Evolutionary conservation across 1,140 invertebrate species (phyloP), one percentile per base, ranked within the genome.

Genomic region (Condylostylus longicornis): DNA sequence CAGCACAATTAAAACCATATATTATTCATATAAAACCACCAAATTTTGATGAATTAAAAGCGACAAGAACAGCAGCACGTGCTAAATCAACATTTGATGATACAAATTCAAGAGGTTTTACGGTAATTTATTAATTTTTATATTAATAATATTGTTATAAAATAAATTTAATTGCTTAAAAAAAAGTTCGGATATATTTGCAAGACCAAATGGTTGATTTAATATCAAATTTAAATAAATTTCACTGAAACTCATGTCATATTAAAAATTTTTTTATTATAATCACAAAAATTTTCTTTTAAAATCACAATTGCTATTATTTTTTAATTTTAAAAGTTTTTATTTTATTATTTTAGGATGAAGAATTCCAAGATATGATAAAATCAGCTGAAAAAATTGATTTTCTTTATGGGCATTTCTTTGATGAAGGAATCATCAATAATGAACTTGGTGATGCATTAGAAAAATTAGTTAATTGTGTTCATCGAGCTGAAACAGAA

Each of bases 1-100:
- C 79, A 13, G 75, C 87, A 12, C 82, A 88, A 48, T 67, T 97
- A 43, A 95, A 94, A 61, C 94, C 94, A 21, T 95, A 89, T 61
- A 77, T 98, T 19, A 77, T 98, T 44, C 97, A 91, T 58, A 74
- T 98, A 15, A 86, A 86, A 53, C 87, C 93, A 30, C 93, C 93
- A 18, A 68, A 78, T 46, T 72, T 95, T 44, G 79, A 88, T 30
- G 70, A 77, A 35, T 66, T 96, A 4, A 83, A 87, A 53, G 75
- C 84, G 44, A 86, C 86, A 0, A 71, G 89, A 45, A 77, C 74
- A 38, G 74, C 79, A 27, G 69, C 75, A 6, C 75, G 84, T 55
- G 86, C 87, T 9, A 73, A 84, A 45, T 90, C 85, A 15, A 88
- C 85, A 9, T 90, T 90, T 64, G 86, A 91, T 62, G 83, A 88